Conservation (phyloP, 2,113 vertebrate species). For the Fulica atra region DNA sequence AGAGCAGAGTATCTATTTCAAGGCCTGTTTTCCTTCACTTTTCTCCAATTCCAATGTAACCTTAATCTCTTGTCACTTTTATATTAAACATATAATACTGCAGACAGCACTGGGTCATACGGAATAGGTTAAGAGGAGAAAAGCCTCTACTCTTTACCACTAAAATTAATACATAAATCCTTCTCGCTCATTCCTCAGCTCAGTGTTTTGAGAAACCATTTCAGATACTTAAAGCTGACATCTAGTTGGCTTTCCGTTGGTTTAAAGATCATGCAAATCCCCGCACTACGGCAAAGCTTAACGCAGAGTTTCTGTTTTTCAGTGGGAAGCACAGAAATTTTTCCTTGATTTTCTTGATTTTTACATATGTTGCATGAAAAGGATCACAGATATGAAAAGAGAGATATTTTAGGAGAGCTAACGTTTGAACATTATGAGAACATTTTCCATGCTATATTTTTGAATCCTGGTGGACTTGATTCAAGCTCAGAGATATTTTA, state of each 20-base stretch:
- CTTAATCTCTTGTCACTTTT: background rate
- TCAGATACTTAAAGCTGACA: background rate
- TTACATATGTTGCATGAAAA: constrained; percentile 22
- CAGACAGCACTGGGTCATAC: background rate
- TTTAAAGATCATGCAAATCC: background rate
- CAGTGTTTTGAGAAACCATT: background rate
- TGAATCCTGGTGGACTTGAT: constrained; percentile 12
- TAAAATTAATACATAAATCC: background rate
- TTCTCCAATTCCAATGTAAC: background rate
- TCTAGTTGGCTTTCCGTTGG: background rate
- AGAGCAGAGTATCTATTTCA: background rate
- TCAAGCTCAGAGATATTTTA: background rate
- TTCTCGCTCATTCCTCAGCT: background rate
- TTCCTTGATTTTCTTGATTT: background rate
- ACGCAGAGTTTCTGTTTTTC: background rate
- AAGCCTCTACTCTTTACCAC: background rate
- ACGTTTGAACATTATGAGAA: background rate
- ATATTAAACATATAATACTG: background rate
- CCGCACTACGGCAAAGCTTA: fast-evolving
- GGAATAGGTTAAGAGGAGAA: background rate
- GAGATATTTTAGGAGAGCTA: constrained; percentile 2
- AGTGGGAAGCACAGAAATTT: background rate
- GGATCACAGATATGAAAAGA: background rate
- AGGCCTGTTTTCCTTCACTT: background rate
- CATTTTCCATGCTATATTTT: constrained; percentile 20